phyloP scores from a whole-genome alignment of 2,797 vertebrate species.

The Oreochromis grahami region DNA sequence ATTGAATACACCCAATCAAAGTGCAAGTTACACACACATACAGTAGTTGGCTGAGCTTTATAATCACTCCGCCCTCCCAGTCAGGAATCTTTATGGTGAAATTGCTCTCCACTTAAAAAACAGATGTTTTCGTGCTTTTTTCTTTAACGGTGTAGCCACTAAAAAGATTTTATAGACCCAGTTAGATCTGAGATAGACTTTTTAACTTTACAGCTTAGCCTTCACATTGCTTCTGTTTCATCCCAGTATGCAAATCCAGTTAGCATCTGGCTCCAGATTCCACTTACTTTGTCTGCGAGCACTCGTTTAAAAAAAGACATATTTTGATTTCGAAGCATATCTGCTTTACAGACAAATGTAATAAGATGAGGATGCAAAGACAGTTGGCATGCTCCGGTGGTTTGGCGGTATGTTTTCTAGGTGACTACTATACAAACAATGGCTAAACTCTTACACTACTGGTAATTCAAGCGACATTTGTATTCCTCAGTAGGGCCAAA shows the following conservation, averaged over 20 bases:
- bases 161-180: neutral
- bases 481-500: constrained; percentile 33
- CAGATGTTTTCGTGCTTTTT: neutral
- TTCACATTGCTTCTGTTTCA: neutral
- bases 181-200: neutral
- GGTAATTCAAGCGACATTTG: constrained; percentile 1
- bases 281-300: neutral
- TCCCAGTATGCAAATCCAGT: neutral
- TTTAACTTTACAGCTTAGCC: neutral
- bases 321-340: neutral
- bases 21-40: constrained; percentile 14
- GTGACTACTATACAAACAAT: neutral
- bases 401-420: neutral
- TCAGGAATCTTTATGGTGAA: constrained; percentile 1
- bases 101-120: neutral
- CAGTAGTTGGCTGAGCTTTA: constrained; percentile 31
- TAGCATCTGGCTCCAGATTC: neutral
- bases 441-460: neutral
- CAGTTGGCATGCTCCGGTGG: neutral
- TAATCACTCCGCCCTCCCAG: neutral
- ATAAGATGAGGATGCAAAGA: neutral
- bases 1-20: constrained; percentile 44
- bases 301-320: neutral
- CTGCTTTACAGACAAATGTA: neutral
- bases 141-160: neutral